phyloP scores from a whole-genome alignment of 2,797 vertebrate genomes.

The Sphaeramia orbicularis region DNA sequence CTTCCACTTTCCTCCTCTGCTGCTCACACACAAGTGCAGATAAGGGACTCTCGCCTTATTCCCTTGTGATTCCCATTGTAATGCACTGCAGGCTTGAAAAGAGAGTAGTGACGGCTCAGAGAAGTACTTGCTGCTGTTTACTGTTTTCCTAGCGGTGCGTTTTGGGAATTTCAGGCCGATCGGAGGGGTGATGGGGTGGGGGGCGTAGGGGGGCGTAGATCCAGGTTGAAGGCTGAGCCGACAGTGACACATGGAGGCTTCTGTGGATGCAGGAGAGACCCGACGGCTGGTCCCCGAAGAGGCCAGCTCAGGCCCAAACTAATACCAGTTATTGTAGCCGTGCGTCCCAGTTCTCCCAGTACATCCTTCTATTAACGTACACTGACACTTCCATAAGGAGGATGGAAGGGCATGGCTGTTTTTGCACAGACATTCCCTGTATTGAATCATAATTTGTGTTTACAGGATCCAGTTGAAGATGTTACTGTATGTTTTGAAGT shows the following conservation, averaged over 20 bases:
- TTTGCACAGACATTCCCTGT: conserved; percentile 44
- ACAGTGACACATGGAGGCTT: conserved; percentile 70
- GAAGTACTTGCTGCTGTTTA: conserved; percentile 51
- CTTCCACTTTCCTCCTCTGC: conserved; percentile 40
- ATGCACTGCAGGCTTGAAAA: conserved; percentile 58
- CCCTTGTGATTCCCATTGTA: conserved; percentile 56
- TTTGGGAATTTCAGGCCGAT: conserved; percentile 57
- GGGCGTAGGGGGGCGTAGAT: too few relatives aligned
- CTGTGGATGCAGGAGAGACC: conserved; percentile 59
- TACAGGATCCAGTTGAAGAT: too few relatives aligned
- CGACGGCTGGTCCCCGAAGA: conserved; percentile 53
- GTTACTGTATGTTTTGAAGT: too few relatives aligned
- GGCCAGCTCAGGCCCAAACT: conserved; percentile 57
- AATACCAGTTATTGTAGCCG: conserved; percentile 75
- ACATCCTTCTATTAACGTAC: conserved; percentile 72
- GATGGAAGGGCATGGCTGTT: conserved; percentile 71
- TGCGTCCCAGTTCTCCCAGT: conserved; percentile 60
- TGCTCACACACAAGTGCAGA: conserved; percentile 54
- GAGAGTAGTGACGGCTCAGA: conserved; percentile 32
- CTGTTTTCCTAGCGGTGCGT: conserved; percentile 53
- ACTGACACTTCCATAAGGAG: conserved; percentile 76
- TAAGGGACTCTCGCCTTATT: conserved; percentile 54
- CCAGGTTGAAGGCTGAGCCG: conserved; percentile 57
- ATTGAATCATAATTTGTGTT: conserved; percentile 54
- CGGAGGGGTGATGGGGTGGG: too few relatives aligned